Base-by-base conservation (phyloP, 1,140 invertebrate species). In the Zaprionus gabonicus region DNA sequence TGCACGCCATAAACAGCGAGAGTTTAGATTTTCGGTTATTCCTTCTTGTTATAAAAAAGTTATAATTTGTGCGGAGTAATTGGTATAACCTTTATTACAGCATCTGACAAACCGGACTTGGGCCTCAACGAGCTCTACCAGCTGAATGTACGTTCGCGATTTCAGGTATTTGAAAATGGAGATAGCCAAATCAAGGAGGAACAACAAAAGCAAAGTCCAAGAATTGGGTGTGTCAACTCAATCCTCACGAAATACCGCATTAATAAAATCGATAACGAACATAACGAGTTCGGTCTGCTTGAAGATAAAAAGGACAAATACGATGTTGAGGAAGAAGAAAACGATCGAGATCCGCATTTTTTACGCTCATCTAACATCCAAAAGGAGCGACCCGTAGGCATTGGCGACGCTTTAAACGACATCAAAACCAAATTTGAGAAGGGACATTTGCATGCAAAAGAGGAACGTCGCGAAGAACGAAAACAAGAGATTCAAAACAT, bases 401-500 rank as follows among this genome's bases (percentile, higher is more conserved):
- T 98, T 92, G 95, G 95, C 74, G 76, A 91, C 28, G 97, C 96
- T 70, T 97, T 98, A 96, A 96, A 95, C 65, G 96, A 97, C 91
- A 96, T 98, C 9, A 96, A 96, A 75, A 96, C 94, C 38, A 95
- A 95, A 81, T 97, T 97, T 95, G 96, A 97, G 93, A 94, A 94
- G 28, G 96, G 95, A 9, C 94, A 94, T 78, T 93, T 95, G 82
- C 81, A 94, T 82, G 92, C 93, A 0, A 94, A 95, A 68, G 96
- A 96, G 68, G 96, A 97, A 76, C 93, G 96, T 34, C 94, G 95
- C 7, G 96, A 97, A 82, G 96, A 97, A 78, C 94, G 96, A n/a
- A 98, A 97, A 92, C 96, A 98, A 85, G 97, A 98, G 93, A 96
- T 98, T 73, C 96, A 97, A 88, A 96, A 95, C 69, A 97, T 98